A percentile compares a stretch with the other conserved stretches of the same genome.
Conservation (phyloP, 2,113 vertebrate species). For the Triplophysa dalaica region DNA sequence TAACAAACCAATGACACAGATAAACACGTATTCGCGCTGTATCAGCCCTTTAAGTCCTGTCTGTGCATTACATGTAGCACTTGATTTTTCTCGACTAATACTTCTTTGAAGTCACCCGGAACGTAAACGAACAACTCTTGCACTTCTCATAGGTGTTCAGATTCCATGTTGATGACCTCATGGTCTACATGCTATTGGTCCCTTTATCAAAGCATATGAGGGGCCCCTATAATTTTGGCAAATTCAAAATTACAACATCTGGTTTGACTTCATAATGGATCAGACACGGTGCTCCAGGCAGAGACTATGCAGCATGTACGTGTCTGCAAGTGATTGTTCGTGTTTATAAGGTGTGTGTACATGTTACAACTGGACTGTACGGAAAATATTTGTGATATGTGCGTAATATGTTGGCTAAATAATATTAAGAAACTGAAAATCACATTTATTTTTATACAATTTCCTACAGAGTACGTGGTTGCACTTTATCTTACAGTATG, state of each 20-base stretch:
- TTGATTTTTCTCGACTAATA: conserved; percentile 18
- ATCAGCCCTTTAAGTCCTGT: no score
- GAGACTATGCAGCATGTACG: conserved; percentile 19
- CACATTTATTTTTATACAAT: background rate
- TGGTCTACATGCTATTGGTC: conserved; percentile 16
- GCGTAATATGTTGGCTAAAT: background rate
- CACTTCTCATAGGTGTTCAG: conserved; percentile 19
- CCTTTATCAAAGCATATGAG: conserved; percentile 52
- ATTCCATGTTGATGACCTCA: conserved; percentile 15
- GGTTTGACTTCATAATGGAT: conserved; percentile 60
- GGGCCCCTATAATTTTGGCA: conserved; percentile 58
- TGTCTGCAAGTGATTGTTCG: background rate
- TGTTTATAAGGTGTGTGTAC: conserved; percentile 6
- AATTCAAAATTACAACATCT: conserved; percentile 66
- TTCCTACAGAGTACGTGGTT: background rate
- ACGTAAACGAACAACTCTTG: conserved; percentile 13
- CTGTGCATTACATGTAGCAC: background rate
- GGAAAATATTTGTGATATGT: background rate
- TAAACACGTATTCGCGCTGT: no score
- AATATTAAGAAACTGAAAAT: background rate
- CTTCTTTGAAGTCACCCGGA: conserved; percentile 6
- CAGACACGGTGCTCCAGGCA: conserved; percentile 48
- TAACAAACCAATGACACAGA: no score
- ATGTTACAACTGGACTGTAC: background rate
- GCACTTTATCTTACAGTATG: no score